Evolutionary conservation across 2,888 invertebrate genomes (phyloP), one percentile per base, ranked within the genome.

Genomic region (Sinohyriopsis cumingii): DNA sequence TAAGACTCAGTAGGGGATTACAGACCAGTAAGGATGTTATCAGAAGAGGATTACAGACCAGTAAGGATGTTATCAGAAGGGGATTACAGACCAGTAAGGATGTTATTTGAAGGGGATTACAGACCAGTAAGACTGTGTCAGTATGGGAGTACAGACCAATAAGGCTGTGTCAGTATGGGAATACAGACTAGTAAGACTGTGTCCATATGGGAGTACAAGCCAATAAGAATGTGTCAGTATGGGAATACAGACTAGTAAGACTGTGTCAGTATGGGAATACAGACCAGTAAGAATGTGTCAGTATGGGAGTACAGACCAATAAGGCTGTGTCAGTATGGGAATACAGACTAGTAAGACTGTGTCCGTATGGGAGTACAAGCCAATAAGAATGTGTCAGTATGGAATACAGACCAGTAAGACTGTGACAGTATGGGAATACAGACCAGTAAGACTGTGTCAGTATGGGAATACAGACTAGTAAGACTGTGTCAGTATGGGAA

Each of bases 201-300:
- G 76, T 93, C 93, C 4, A 95, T 94, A 66, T 92, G 92, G 4
- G 95, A 95, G 90, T 96, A 96, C 66, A 96, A 90, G 15, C 33
- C 28, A 28, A 5, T 28, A 4, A 4, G 28, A n/a, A n/a, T n/a
- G n/a, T n/a, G n/a, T n/a, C n/a, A n/a, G n/a, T n/a, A n/a, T n/a
- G n/a, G n/a, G 5, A 33, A 33, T 33, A 33, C 33, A 9, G 33
- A 33, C 33, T 9, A 33, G 91, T 78, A 95, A 93, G 33, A 6
- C 5, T 7, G n/a, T 33, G 76, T 93, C 93, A 5, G 95, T 94
- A 66, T 92, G 92, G 4, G 95, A 95, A 90, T 96, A 96, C 66
- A 96, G 90, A 18, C 33, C 28, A 28, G 28, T 28, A 4, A 4
- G 28, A n/a, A n/a, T n/a, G n/a, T n/a, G n/a, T n/a, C n/a, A n/a